These are phyloP conservation scores for Perizoma flavofasciatum DNA, from an alignment of 2,888 invertebrate genomes.

Conservation along the genomic window DNA sequence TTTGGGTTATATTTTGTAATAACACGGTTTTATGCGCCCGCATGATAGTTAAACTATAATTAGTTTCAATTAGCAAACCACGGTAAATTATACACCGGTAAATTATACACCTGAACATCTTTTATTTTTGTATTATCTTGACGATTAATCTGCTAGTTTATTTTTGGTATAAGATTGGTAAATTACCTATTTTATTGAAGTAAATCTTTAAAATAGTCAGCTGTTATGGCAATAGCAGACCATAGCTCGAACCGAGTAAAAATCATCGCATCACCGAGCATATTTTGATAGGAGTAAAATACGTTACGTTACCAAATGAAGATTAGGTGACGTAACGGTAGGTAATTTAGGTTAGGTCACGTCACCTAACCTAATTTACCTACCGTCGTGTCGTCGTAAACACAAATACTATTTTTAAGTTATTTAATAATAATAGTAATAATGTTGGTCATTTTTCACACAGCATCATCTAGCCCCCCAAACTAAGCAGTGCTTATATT, in stretches of 20 bases:
- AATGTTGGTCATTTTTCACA: too few relatives aligned
- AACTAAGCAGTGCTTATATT: too few relatives aligned
- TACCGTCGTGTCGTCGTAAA: too few relatives aligned
- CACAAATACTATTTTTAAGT: too few relatives aligned
- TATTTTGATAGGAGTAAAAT: neutral
- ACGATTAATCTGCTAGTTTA: slow-evolving; percentile 38
- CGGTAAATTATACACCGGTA: slow-evolving; percentile 53
- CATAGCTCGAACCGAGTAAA: slow-evolving; percentile 5
- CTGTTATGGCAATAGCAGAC: slow-evolving; percentile 13
- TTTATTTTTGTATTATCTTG: slow-evolving; percentile 48
- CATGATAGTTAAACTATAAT: slow-evolving; percentile 48
- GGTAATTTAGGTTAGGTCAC: slow-evolving; percentile 16
- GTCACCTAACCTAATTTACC: slow-evolving; percentile 23
- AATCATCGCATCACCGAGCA: slow-evolving; percentile 5
- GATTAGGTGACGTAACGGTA: too few relatives aligned
- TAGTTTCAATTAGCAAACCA: slow-evolving; percentile 53
- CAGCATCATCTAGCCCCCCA: too few relatives aligned
- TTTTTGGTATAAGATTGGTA: slow-evolving; percentile 8
- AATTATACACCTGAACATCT: slow-evolving; percentile 50
- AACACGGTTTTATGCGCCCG: slow-evolving; percentile 42
- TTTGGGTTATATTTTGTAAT: slow-evolving; percentile 48
- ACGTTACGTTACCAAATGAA: slow-evolving; percentile 36
- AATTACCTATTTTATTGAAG: slow-evolving; percentile 2
- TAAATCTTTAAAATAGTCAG: slow-evolving; percentile 13
- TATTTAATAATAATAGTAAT: too few relatives aligned